Base-by-base conservation (phyloP, 1,140 invertebrate genomes). In the Drosophila ohnishii region DNA sequence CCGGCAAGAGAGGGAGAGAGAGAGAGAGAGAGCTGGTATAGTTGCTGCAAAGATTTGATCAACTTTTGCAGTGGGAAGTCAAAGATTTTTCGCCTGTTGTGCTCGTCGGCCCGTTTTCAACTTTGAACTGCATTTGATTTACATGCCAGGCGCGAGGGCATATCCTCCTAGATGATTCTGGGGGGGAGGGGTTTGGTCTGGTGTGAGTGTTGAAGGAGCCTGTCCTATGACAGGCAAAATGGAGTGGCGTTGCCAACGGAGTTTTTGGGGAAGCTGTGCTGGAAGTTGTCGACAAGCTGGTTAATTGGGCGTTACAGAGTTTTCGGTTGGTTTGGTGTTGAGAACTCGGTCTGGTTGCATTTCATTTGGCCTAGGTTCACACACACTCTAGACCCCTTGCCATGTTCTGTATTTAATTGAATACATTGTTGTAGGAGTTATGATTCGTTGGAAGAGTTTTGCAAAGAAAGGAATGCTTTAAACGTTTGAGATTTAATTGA, bases 101-200 rank as follows among this genome's bases (percentile, higher is more conserved):
- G 13, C 35, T 77, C 62, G 59, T 64, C 78, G 57, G 76, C 65
- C 61, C 65, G 71, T 76, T 83, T 84, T 83, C 65, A 84, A 83
- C 80, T 83, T 84, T 83, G 80, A 83, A 83, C 80, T 79, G 59
- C 80, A 63, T 71, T 84, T 84, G 80, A 83, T 83, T 84, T 83
- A 83, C 80, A 83, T 84, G 75, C 80, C 42, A 48, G 51, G 35
- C 67, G 35, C 64, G 42, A 57, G 34, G 9, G 50, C 48, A 70
- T 13, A 19, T 47, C 64, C 64, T 69, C 50, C 11, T 7, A 45
- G 34, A 48, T 57, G 67, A 48, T 70, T 59, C 48, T 7, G 13
- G 2, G 8, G n/a, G n/a, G 25, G 9, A 13, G 11, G 11, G n/a
- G 30, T 5, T 28, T 28, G 5, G 25, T 28, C 25, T 28, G 25